Conservation (phyloP, 2,113 vertebrate genomes). For the Gila orcuttii region DNA sequence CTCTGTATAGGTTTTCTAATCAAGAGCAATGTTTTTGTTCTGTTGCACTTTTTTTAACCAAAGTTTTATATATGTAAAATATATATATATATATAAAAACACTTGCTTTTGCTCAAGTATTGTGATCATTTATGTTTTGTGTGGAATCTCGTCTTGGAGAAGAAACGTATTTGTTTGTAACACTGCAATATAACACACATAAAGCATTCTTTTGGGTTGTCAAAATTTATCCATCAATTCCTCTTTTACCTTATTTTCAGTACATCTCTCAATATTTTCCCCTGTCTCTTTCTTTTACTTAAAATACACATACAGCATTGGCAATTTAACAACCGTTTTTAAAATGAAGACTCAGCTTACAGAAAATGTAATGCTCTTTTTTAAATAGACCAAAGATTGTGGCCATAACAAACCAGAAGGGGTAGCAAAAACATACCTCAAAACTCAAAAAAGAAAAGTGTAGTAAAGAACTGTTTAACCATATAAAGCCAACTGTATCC, state of each 20-base stretch:
- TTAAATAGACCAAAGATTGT: background rate
- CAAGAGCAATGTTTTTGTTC: constrained; percentile 53
- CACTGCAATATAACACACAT: constrained; percentile 9
- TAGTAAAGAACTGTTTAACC: background rate
- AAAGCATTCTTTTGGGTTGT: constrained; percentile 12
- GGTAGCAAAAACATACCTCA: background rate
- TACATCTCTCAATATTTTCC: too few relatives aligned
- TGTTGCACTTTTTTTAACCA: constrained; percentile 59
- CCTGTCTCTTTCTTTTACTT: background rate
- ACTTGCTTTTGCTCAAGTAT: background rate
- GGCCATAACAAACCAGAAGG: background rate
- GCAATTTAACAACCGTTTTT: background rate
- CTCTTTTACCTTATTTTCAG: background rate
- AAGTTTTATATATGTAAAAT: constrained; percentile 38
- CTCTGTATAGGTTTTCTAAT: constrained; percentile 53
- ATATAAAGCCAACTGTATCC: too few relatives aligned
- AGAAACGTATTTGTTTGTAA: background rate
- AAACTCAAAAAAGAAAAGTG: background rate
- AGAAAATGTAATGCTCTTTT: background rate
- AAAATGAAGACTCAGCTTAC: background rate
- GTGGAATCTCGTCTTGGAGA: background rate
- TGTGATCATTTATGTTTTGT: constrained; percentile 16
- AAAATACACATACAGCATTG: background rate
- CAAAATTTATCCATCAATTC: background rate
- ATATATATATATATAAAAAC: background rate